phyloP scores from a whole-genome alignment of 1,140 invertebrate species.

The Saccostrea glomerata region DNA sequence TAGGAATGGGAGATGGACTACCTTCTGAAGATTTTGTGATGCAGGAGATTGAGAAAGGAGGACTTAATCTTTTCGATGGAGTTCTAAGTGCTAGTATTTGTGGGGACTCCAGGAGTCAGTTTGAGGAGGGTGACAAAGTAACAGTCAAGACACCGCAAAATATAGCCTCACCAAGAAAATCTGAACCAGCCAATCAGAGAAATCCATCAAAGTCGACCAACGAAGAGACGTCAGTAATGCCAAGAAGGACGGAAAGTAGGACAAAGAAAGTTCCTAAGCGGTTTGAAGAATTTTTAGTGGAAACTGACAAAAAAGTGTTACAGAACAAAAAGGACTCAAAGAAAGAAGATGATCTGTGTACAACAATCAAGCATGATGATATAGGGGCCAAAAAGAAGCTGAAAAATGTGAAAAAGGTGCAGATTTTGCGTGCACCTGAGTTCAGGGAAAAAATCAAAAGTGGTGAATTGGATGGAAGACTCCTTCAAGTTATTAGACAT shows the following conservation, averaged over 20 bases:
- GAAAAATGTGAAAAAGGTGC: not conserved
- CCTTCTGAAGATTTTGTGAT: not conserved
- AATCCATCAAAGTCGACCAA: not conserved
- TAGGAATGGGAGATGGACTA: not conserved
- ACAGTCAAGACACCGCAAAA: not conserved
- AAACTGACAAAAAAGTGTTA: not conserved
- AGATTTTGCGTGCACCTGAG: not conserved
- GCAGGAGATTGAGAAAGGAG: slow-evolving; percentile 16
- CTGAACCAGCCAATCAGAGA: not conserved
- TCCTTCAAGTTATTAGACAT: slow-evolving; percentile 3
- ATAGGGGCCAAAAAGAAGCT: not conserved
- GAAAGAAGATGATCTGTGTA: not conserved
- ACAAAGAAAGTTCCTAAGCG: slow-evolving; percentile 9
- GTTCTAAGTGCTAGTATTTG: slow-evolving; percentile 26
- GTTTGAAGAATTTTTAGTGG: not conserved
- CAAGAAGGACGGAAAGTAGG: not conserved
- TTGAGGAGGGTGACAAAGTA: not conserved
- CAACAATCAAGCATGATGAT: not conserved
- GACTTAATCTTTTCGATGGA: slow-evolving; percentile 18
- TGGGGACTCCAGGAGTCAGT: not conserved
- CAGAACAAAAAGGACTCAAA: not conserved
- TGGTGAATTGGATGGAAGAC: not conserved
- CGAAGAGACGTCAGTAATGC: not conserved
- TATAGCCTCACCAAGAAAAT: not conserved
- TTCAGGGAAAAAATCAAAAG: not conserved